Conservation (phyloP, 2,797 vertebrate genomes). For the Sphenopsis melanotis region DNA sequence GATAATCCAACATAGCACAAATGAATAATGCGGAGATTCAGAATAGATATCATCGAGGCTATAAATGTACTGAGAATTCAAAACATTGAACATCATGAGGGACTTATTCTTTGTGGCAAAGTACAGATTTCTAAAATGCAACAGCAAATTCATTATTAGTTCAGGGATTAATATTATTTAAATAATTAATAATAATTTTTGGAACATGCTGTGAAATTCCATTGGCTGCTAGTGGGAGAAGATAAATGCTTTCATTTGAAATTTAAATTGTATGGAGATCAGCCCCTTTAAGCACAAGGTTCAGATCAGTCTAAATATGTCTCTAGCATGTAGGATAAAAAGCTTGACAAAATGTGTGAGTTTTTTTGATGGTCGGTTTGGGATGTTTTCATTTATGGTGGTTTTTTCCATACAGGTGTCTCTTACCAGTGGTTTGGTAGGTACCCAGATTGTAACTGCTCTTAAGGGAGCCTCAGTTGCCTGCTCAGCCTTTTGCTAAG, state of each 20-base stretch:
- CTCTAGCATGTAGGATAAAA: background rate
- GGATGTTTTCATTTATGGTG: background rate
- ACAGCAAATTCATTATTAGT: background rate
- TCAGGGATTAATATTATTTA: background rate
- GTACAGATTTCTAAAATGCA: background rate
- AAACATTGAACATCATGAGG: background rate
- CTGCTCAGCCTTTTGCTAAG: background rate
- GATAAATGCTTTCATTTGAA: background rate
- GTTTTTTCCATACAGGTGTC: background rate
- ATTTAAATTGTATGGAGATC: background rate
- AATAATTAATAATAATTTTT: background rate
- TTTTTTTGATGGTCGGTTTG: background rate
- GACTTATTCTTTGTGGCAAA: background rate
- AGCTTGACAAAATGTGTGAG: background rate
- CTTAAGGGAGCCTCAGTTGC: background rate
- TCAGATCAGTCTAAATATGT: background rate
- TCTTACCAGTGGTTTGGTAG: background rate
- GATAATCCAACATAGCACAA: background rate
- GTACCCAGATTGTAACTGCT: background rate
- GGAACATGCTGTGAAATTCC: background rate
- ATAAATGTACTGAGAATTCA: background rate
- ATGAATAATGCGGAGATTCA: background rate
- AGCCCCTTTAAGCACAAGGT: background rate
- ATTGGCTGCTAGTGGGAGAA: background rate
- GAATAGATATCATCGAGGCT: background rate